phyloP scores from a whole-genome alignment of 1,140 invertebrate species.

The Trichoplusia ni region DNA sequence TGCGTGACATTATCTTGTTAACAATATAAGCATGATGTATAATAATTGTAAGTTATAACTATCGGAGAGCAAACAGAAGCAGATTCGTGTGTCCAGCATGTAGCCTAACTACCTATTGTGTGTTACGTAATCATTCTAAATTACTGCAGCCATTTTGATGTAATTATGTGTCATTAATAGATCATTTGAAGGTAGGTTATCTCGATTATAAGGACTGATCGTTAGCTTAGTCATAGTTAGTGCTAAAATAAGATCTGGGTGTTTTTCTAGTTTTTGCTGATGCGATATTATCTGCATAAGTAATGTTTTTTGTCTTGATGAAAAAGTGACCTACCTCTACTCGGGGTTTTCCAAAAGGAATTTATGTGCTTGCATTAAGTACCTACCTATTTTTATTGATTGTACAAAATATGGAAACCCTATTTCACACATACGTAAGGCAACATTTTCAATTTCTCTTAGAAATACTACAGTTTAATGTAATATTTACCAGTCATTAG shows the following conservation, averaged over 20 bases:
- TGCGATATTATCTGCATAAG: too few species aligned
- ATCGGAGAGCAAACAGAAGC: not conserved
- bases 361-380: too few species aligned
- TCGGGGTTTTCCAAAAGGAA: too few species aligned
- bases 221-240: too few species aligned
- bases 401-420: not conserved
- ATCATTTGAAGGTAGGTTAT: not conserved
- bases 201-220: too few species aligned
- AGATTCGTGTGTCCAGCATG: not conserved
- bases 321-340: too few species aligned
- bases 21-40: not conserved
- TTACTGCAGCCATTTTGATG: not conserved
- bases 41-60: not conserved
- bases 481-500: conserved; percentile 13
- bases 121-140: not conserved
- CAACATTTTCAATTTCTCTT: conserved; percentile 3
- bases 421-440: not conserved
- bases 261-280: too few species aligned
- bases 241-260: too few species aligned
- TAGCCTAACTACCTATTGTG: not conserved
- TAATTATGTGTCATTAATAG: not conserved
- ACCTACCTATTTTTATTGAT: too few species aligned
- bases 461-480: conserved; percentile 4
- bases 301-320: too few species aligned
- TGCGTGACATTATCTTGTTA: too few species aligned